A percentile compares a stretch with the other conserved stretches of the same genome.
These are phyloP conservation scores for Zaprionus ghesquierei DNA, from an alignment of 1,140 invertebrate genomes.

Conservation along the genomic window DNA sequence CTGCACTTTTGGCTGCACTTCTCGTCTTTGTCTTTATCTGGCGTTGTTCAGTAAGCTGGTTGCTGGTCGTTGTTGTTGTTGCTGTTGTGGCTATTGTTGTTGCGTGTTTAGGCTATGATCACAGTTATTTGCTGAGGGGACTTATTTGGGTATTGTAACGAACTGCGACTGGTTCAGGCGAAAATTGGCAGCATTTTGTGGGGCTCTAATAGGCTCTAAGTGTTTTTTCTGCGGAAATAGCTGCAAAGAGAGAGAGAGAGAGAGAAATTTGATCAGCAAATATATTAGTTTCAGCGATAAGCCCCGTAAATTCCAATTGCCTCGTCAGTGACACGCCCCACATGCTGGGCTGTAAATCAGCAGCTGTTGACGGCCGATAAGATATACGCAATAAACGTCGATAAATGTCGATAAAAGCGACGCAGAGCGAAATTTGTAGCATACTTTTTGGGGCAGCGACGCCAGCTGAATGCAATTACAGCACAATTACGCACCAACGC, in stretches of 20 bases:
- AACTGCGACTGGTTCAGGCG: conserved; percentile 63
- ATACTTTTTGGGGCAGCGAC: conserved; percentile 49
- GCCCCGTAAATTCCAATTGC: conserved; percentile 36
- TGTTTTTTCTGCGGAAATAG: conserved; percentile 32
- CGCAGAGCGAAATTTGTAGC: conserved; percentile 24
- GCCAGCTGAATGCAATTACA: conserved; percentile 23
- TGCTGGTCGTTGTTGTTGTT: conserved; percentile 28
- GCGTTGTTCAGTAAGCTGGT: conserved; percentile 15
- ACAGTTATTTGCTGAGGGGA: conserved; percentile 60
- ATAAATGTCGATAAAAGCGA: conserved; percentile 7
- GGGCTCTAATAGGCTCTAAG: conserved; percentile 26
- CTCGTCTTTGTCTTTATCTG: conserved; percentile 29
- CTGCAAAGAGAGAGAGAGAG: conserved; percentile 34
- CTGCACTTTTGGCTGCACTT: conserved; percentile 27
- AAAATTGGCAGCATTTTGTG: conserved; percentile 74
- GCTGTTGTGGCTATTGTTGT: conserved; percentile 26
- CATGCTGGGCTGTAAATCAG: conserved; percentile 44
- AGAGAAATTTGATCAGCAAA: conserved; percentile 21
- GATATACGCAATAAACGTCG: conserved; percentile 34
- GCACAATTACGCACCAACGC: conserved; percentile 28
- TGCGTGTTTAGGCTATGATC: conserved; percentile 71
- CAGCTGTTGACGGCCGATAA: conserved; percentile 59
- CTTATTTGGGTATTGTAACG: conserved; percentile 39
- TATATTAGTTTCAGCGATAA: conserved; percentile 45
- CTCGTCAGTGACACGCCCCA: conserved; percentile 22